Conservation (phyloP, 2,888 invertebrate genomes). For the Drosophila subquinaria region DNA sequence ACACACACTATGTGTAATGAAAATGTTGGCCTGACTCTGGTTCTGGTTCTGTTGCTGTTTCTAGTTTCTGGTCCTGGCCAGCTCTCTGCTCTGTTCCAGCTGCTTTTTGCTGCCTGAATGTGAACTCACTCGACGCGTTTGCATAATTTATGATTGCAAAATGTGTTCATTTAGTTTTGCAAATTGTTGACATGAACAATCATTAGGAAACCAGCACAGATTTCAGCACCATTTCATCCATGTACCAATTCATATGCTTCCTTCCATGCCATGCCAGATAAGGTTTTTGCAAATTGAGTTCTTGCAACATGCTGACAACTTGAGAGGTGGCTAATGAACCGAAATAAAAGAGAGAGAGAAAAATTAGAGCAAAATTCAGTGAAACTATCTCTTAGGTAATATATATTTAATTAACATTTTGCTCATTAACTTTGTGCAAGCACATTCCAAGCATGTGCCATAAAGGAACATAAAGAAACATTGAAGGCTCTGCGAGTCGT, state of each 20-base stretch:
- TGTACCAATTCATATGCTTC: slow-evolving; percentile 31
- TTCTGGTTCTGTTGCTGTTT: slow-evolving; percentile 2
- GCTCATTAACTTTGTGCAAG: slow-evolving; percentile 4
- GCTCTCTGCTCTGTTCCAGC: slow-evolving; percentile 6
- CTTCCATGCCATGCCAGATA: slow-evolving; percentile 22
- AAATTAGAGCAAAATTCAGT: not conserved
- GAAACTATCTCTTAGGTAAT: slow-evolving; percentile 4
- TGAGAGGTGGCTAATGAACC: slow-evolving; percentile 20
- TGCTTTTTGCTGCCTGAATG: slow-evolving; percentile 3
- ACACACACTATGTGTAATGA: slow-evolving; percentile 19
- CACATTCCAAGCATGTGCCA: slow-evolving; percentile 24
- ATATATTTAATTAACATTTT: slow-evolving; percentile 25
- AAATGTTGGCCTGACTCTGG: slow-evolving; percentile 16
- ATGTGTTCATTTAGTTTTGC: slow-evolving; percentile 82
- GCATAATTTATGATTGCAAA: slow-evolving; percentile 79
- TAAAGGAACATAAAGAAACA: slow-evolving; percentile 9
- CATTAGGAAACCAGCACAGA: slow-evolving; percentile 71
- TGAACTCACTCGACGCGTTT: slow-evolving; percentile 57
- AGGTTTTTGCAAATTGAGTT: slow-evolving; percentile 13
- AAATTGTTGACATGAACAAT: slow-evolving; percentile 81
- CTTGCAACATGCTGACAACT: slow-evolving; percentile 28
- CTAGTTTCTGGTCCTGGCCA: slow-evolving; percentile 20
- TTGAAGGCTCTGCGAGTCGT: slow-evolving; percentile 20
- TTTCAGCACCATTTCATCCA: slow-evolving; percentile 70
- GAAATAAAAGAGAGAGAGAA: not conserved